Evolutionary conservation across 1,140 invertebrate species (phyloP).

Genomic region (Rhyzopertha dominica): DNA sequence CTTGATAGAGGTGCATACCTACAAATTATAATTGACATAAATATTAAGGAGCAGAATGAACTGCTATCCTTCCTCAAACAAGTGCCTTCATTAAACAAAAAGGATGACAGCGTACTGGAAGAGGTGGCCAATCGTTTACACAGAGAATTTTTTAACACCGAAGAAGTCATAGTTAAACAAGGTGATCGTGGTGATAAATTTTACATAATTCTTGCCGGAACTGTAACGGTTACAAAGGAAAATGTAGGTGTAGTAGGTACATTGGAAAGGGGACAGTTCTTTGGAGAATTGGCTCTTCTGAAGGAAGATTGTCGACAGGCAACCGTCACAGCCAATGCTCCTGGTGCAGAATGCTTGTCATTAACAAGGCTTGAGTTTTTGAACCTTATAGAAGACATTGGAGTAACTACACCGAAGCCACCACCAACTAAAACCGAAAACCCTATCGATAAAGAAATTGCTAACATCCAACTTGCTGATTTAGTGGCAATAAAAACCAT

Average conservation of each 20-base stretch:
- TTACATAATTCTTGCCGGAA: constrained; percentile 90
- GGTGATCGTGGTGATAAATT: constrained; percentile 93
- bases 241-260: constrained; percentile 55
- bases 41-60: constrained; percentile 73
- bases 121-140: constrained; percentile 89
- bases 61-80: constrained; percentile 79
- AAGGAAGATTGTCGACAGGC: constrained; percentile 81
- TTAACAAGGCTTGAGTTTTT: constrained; percentile 70
- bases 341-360: constrained; percentile 85
- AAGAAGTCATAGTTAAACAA: constrained; percentile 84
- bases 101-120: constrained; percentile 72
- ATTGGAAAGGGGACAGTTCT: constrained; percentile 69
- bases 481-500: constrained; percentile 79
- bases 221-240: constrained; percentile 70
- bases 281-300: constrained; percentile 73
- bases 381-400: constrained; percentile 62
- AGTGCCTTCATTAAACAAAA: constrained; percentile 76
- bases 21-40: constrained; percentile 80
- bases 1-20: no score
- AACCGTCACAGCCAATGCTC: constrained; percentile 78
- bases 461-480: constrained; percentile 66
- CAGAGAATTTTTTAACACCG: constrained; percentile 79
- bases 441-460: constrained; percentile 3
- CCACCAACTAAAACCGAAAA: no score
- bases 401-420: no score